These are phyloP conservation scores for Brachionus sp. DNA, from an alignment of 1,140 invertebrate genomes.

Conservation along the genomic window DNA sequence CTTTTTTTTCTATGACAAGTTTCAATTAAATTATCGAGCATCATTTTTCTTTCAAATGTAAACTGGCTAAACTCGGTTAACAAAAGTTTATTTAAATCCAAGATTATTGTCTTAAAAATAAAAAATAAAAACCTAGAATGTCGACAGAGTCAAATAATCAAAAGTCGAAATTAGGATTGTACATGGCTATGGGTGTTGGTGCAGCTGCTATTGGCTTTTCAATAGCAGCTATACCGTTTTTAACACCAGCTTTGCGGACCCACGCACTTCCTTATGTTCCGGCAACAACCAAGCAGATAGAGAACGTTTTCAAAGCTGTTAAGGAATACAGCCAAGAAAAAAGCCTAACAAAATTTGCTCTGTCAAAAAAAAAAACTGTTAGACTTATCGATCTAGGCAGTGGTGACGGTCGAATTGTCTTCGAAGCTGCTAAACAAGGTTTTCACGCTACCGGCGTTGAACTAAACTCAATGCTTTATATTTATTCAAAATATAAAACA, in stretches of 20 bases:
- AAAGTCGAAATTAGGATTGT: not conserved
- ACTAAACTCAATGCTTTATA: slow-evolving; percentile 11
- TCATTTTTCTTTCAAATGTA: not conserved
- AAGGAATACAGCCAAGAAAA: not conserved
- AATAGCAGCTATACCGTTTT: slow-evolving; percentile 40
- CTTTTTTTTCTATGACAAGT: not conserved
- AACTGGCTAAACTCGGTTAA: slow-evolving; percentile 35
- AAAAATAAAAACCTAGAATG: not conserved
- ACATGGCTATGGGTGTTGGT: slow-evolving; percentile 4
- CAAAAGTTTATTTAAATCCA: not conserved
- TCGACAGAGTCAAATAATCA: not conserved
- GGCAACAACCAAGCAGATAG: slow-evolving; percentile 37
- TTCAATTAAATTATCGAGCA: not conserved
- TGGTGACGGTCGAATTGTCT: slow-evolving; percentile 46
- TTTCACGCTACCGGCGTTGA: slow-evolving; percentile 41
- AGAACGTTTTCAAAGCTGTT: slow-evolving; percentile 28
- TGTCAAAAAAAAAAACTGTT: not conserved
- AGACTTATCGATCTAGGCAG: slow-evolving; percentile 44
- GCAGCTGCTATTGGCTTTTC: slow-evolving; percentile 37
- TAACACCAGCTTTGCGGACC: slow-evolving; percentile 41
- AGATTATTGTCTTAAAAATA: not conserved
- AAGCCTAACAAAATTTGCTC: not conserved
- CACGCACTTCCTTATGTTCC: slow-evolving; percentile 43
- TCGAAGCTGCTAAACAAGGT: slow-evolving; percentile 22
- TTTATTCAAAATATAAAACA: slow-evolving; percentile 37